A percentile compares a stretch with the other conserved stretches of the same genome.
Conservation (phyloP, 2,888 invertebrate species). For the Disparrhopalites patrizii region DNA sequence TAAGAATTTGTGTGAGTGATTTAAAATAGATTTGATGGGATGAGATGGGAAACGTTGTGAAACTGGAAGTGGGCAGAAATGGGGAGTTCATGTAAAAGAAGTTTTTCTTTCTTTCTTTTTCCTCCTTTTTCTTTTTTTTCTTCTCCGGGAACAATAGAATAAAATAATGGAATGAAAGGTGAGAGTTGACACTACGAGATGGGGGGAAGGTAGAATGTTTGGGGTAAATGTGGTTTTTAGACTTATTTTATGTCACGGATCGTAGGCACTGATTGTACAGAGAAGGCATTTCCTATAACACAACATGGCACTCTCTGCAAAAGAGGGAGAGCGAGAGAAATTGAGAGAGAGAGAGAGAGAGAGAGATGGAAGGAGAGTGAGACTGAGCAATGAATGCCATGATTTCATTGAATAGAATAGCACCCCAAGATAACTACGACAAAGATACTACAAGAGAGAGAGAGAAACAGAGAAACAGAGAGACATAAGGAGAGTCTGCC, state of each 20-base stretch:
- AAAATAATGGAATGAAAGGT: conserved; percentile 28
- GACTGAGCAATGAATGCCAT: conserved; percentile 17
- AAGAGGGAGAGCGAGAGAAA: not conserved
- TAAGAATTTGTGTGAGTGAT: no score
- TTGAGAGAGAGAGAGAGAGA: not conserved
- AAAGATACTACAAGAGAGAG: no score
- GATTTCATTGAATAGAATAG: conserved; percentile 28
- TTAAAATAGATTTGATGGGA: no score
- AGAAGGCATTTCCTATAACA: not conserved
- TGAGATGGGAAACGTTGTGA: no score
- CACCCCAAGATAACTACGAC: conserved; percentile 19
- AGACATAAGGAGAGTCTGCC: no score
- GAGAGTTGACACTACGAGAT: conserved; percentile 24
- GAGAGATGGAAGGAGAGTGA: not conserved
- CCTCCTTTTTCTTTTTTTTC: no score
- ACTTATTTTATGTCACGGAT: conserved; percentile 23
- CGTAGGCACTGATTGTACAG: conserved; percentile 16
- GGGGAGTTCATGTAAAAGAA: not conserved
- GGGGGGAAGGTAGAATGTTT: conserved; percentile 22
- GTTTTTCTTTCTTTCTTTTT: no score
- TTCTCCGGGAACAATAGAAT: conserved; percentile 23
- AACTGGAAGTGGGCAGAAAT: not conserved
- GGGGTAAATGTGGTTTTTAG: conserved; percentile 26
- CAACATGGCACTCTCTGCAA: conserved; percentile 2
- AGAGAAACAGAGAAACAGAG: no score